Base-by-base conservation (phyloP, 2,888 invertebrate species). In the Catocala sponsa region DNA sequence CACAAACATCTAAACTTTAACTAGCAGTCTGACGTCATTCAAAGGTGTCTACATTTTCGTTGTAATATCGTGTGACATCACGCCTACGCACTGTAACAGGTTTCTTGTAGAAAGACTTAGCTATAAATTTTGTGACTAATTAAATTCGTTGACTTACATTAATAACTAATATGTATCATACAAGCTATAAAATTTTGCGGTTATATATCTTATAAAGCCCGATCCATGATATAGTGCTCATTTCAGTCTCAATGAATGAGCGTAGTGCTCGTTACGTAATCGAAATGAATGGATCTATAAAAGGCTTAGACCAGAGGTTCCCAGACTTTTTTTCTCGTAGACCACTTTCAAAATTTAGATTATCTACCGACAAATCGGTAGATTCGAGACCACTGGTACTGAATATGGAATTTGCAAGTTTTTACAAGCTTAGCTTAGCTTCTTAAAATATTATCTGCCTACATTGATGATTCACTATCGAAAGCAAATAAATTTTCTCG, bases 41-140 rank as follows among this genome's bases (percentile, higher is more conserved):
- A 63, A 67, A 63, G 63, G 60, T 35, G n/a, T 35, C 4, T n/a
- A 6, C 11, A 6, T 15, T 5, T 51, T n/a, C 10, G 7, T 10
- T 55, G 43, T 59, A 59, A n/a, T 51, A 35, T 46, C 11, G 10
- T 38, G 11, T 11, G 54, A 53, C 15, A 60, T 54, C n/a, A 59
- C 72, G 68, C 79, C 76, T 67, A 76, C 77, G 71, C 63, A 52
- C 55, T 42, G 7, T 51, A 55, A 70, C 68, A 35, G 59, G 70
- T 74, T 73, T 69, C 42, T 50, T n/a, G 48, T 63, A 60, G 62
- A 72, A 74, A 70, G 48, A 50, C 43, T 52, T 32, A 54, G 55
- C 54, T 32, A 68, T 72, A 65, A 65, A 65, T 74, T 71, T 48
- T 58, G 63, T 72, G 70, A 75, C 69, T 76, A 76, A 79, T 79